phyloP scores from a whole-genome alignment of 1,140 invertebrate genomes.

The Elymnias hypermnestra region DNA sequence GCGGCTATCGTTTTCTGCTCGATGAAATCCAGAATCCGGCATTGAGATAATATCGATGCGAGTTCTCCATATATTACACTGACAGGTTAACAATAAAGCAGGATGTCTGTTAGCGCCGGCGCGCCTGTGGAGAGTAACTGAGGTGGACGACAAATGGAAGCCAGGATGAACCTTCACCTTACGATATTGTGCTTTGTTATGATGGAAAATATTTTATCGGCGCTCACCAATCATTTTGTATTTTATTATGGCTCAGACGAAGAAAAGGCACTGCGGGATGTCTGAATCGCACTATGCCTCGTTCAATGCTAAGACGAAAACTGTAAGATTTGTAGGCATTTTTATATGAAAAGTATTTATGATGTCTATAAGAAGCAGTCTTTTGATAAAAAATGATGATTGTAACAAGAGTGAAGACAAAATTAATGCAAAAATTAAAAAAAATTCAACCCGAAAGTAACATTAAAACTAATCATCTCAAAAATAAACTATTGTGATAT shows the following conservation, averaged over 20 bases:
- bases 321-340: slow-evolving; percentile 33
- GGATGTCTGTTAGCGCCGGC: slow-evolving; percentile 54
- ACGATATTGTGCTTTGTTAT: slow-evolving; percentile 24
- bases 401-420: too few relatives aligned
- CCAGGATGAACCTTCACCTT: slow-evolving; percentile 38
- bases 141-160: slow-evolving; percentile 51
- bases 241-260: slow-evolving; percentile 24
- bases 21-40: slow-evolving; percentile 37
- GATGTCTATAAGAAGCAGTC: too few relatives aligned
- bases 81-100: slow-evolving; percentile 62
- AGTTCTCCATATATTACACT: slow-evolving; percentile 53
- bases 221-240: slow-evolving; percentile 13
- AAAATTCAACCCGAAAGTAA: too few relatives aligned
- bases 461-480: too few relatives aligned
- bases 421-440: too few relatives aligned
- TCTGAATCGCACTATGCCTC: slow-evolving; percentile 16
- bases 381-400: too few relatives aligned
- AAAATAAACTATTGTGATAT: too few relatives aligned
- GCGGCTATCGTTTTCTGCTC: slow-evolving; percentile 41
- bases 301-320: slow-evolving; percentile 22
- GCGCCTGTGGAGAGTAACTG: slow-evolving; percentile 30
- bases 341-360: slow-evolving; percentile 7
- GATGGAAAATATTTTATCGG: slow-evolving; percentile 26
- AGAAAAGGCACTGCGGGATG: slow-evolving; percentile 28
- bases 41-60: slow-evolving; percentile 47